These are phyloP conservation scores for Linepithema humile DNA, from an alignment of 1,140 invertebrate species.

Conservation along the genomic window DNA sequence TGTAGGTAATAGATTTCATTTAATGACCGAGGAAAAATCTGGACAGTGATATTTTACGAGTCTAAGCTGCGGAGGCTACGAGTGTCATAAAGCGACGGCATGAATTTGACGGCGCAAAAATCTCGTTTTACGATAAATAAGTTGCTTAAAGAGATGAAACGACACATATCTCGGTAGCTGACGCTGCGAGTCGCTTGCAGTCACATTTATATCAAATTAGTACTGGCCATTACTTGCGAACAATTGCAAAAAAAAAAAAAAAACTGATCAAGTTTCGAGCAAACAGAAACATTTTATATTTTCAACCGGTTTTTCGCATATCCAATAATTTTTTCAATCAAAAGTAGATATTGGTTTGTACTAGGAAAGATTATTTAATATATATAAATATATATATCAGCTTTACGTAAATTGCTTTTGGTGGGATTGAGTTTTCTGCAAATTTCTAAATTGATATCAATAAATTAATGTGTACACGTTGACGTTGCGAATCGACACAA, in stretches of 20 bases:
- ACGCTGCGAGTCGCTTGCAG: neutral
- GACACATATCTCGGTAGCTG: neutral
- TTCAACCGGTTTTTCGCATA: no score
- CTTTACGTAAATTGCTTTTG: neutral
- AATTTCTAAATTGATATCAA: neutral
- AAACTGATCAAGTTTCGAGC: neutral
- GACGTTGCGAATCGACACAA: neutral
- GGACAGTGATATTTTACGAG: constrained; percentile 39
- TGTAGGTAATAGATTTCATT: constrained; percentile 17
- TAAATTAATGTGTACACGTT: neutral
- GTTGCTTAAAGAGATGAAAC: constrained; percentile 23
- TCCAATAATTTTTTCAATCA: neutral
- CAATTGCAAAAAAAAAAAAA: no score
- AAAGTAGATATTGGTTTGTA: neutral
- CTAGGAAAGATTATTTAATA: neutral
- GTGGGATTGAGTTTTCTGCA: neutral
- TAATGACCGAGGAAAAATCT: constrained; percentile 11
- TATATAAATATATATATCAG: neutral
- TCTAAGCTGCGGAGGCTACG: neutral
- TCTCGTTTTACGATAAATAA: constrained; percentile 42
- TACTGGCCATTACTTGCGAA: neutral
- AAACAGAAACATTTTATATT: neutral
- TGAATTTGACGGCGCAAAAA: constrained; percentile 37
- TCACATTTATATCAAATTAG: neutral
- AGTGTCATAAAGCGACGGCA: constrained; percentile 13